These are phyloP conservation scores for Acanthis flammea DNA, from an alignment of 2,797 vertebrate species.

Conservation along the genomic window DNA sequence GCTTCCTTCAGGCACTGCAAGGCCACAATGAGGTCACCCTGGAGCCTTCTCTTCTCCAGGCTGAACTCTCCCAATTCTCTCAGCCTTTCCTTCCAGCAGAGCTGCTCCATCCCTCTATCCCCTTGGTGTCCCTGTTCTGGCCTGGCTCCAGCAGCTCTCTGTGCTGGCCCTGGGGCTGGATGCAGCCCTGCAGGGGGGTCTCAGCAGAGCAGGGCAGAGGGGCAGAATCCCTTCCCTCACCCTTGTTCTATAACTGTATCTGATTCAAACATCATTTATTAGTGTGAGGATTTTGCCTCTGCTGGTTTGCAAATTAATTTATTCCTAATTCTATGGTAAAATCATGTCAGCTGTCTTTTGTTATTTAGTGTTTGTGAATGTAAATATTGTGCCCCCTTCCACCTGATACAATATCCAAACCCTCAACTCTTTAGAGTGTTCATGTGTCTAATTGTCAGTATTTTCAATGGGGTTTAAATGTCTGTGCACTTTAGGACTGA, in stretches of 20 bases:
- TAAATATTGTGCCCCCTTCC: neutral
- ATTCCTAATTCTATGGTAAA: neutral
- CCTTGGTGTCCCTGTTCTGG: neutral
- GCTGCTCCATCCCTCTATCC: neutral
- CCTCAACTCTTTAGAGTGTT: neutral
- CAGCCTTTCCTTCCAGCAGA: neutral
- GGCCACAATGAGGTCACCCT: neutral
- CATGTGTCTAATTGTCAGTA: neutral
- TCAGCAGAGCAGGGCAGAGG: fast-evolving
- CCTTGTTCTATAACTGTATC: neutral
- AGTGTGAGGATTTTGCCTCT: neutral
- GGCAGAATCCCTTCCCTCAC: neutral
- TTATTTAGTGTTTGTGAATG: neutral
- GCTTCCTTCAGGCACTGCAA: neutral
- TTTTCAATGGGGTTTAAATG: neutral
- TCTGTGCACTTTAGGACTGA: neutral
- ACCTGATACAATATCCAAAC: neutral
- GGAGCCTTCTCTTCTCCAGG: neutral
- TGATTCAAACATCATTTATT: neutral
- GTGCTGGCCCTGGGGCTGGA: neutral
- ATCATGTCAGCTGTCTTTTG: neutral
- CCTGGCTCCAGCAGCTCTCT: neutral
- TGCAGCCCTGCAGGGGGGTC: neutral
- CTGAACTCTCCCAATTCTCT: neutral
- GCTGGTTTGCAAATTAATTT: neutral